Conservation (phyloP, 2,888 invertebrate species). For the Gerris lacustris region DNA sequence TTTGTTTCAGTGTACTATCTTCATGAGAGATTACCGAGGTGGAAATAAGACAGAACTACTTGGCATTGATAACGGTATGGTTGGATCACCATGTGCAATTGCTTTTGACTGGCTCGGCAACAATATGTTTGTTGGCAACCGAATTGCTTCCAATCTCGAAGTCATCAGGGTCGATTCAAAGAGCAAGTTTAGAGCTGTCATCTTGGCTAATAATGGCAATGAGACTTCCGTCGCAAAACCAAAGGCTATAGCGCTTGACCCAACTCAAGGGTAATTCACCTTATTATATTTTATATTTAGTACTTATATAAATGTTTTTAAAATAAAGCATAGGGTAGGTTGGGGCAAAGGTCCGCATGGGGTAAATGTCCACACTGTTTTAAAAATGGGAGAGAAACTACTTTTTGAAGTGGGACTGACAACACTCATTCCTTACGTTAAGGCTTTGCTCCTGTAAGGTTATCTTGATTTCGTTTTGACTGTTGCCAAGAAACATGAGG, state of each 20-base stretch:
- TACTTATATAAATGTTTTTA: constrained; percentile 9
- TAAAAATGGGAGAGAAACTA: too few species aligned
- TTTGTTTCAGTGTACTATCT: constrained; percentile 60
- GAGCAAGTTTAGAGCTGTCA: constrained; percentile 65
- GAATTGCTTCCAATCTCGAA: constrained; percentile 80
- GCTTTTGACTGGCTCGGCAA: constrained; percentile 96
- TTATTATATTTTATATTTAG: too few species aligned
- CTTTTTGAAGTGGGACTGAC: too few species aligned
- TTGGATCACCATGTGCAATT: constrained; percentile 79
- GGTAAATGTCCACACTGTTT: too few species aligned
- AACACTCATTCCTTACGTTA: too few species aligned
- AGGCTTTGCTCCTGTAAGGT: too few species aligned
- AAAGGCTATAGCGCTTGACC: constrained; percentile 76
- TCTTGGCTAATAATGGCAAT: constrained; percentile 81
- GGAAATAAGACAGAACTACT: constrained; percentile 73
- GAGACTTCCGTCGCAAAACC: constrained; percentile 76
- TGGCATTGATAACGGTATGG: constrained; percentile 68
- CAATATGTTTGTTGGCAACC: constrained; percentile 86
- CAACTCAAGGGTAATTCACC: constrained; percentile 63
- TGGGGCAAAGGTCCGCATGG: too few species aligned
- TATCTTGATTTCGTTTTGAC: too few species aligned
- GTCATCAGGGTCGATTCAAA: constrained; percentile 76
- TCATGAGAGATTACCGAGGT: constrained; percentile 68
- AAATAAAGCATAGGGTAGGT: not conserved
- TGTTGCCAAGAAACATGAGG: too few species aligned